A percentile compares a stretch with the other conserved stretches of the same genome.
phyloP scores from a whole-genome alignment of 1,140 invertebrate genomes.

The Stenopsyche tienmushanensis region DNA sequence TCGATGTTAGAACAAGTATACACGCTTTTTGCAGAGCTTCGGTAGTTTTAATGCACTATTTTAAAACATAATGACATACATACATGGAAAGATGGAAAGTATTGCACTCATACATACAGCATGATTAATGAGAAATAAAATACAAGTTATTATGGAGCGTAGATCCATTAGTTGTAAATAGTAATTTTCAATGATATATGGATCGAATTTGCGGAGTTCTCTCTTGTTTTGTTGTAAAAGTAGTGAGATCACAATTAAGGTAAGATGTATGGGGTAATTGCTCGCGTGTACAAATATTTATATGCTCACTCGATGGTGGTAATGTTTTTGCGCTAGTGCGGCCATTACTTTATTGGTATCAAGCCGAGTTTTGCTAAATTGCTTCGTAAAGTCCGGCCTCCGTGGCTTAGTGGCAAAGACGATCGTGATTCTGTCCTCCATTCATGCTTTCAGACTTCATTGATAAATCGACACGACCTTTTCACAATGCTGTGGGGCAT shows the following conservation, averaged over 20 bases:
- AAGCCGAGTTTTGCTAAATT: not conserved
- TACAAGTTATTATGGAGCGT: slow-evolving; percentile 1
- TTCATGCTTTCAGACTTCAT: too few relatives aligned
- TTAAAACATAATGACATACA: not conserved
- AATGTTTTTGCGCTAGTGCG: not conserved
- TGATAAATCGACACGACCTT: too few relatives aligned
- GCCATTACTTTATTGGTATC: not conserved
- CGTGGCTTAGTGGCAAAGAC: not conserved
- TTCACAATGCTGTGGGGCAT: too few relatives aligned
- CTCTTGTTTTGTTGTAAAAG: not conserved
- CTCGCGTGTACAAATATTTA: slow-evolving; percentile 19
- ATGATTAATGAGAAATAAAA: slow-evolving; percentile 15
- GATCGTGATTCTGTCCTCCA: too few relatives aligned
- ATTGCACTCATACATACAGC: not conserved
- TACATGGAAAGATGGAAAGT: not conserved
- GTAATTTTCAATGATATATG: slow-evolving; percentile 18
- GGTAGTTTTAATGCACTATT: not conserved
- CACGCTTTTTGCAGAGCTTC: not conserved
- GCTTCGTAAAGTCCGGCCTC: too few relatives aligned
- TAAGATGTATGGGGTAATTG: slow-evolving; percentile 14
- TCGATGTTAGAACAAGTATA: not conserved
- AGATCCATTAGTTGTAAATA: slow-evolving; percentile 21
- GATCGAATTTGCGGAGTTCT: not conserved
- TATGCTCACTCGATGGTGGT: not conserved
- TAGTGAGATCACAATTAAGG: slow-evolving; percentile 15